Conservation (phyloP, 2,797 vertebrate genomes). For the Limosa lapponica region DNA sequence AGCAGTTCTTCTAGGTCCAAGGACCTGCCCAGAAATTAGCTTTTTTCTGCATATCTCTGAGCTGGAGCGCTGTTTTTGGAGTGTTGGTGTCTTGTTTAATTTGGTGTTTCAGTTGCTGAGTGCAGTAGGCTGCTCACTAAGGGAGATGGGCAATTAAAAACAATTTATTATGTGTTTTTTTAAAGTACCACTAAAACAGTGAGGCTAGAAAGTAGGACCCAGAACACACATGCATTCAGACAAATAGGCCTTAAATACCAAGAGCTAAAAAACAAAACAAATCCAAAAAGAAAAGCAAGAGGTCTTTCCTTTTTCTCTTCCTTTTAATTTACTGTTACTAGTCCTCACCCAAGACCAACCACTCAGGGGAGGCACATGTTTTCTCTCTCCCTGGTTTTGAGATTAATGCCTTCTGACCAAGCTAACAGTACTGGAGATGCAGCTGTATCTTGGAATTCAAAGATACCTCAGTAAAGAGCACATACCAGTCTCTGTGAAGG, state of each 20-base stretch:
- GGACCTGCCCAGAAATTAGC: background rate
- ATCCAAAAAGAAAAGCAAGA: background rate
- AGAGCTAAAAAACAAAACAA: background rate
- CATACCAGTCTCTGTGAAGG: background rate
- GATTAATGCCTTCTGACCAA: background rate
- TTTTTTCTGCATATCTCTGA: background rate
- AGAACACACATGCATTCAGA: background rate
- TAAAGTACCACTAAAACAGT: background rate
- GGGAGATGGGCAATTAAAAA: background rate
- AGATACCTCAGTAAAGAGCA: background rate
- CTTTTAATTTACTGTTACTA: background rate
- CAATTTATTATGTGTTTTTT: background rate
- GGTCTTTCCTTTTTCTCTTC: background rate
- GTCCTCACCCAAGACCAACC: background rate
- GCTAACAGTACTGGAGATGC: background rate
- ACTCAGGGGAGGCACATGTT: background rate
- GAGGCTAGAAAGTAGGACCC: background rate
- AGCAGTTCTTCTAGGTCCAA: background rate
- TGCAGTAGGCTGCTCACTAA: background rate
- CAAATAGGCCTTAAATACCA: background rate
- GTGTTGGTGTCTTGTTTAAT: background rate
- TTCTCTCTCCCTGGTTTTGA: background rate
- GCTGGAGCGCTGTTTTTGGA: background rate
- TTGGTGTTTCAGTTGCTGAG: background rate
- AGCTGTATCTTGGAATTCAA: background rate